Evolutionary conservation across 2,888 invertebrate genomes (phyloP).

Genomic region (Clostera curtula): DNA sequence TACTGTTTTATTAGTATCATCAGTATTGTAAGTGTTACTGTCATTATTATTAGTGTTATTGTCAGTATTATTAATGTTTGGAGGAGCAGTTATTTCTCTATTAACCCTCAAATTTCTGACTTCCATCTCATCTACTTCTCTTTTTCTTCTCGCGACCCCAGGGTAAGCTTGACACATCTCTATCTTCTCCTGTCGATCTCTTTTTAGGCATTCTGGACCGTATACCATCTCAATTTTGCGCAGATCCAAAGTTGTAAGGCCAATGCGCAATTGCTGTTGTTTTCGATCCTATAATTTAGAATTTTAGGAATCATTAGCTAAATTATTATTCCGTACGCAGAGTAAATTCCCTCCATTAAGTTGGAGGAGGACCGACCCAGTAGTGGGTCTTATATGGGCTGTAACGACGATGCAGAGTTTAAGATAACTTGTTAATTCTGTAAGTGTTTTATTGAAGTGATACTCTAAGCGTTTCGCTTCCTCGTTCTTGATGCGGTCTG

Average conservation of each 20-base stretch:
- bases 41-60: not conserved
- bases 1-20: no score
- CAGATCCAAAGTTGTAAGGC: constrained; percentile 37
- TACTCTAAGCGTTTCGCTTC: no score
- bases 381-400: no score
- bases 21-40: no score
- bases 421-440: no score
- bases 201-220: constrained; percentile 39
- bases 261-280: constrained; percentile 30
- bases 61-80: constrained; percentile 8
- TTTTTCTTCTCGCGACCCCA: constrained; percentile 30
- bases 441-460: no score
- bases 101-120: constrained; percentile 43
- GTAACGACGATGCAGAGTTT: not conserved
- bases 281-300: constrained; percentile 35
- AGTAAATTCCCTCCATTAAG: no score
- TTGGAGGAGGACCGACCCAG: no score
- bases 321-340: not conserved
- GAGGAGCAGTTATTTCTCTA: constrained; percentile 49
- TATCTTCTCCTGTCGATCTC: constrained; percentile 50
- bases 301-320: constrained; percentile 3
- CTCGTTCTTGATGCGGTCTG: no score
- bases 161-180: constrained; percentile 55
- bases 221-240: constrained; percentile 52
- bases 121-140: constrained; percentile 10